phyloP scores from a whole-genome alignment of 2,113 vertebrate genomes.

The Xiphias gladius region DNA sequence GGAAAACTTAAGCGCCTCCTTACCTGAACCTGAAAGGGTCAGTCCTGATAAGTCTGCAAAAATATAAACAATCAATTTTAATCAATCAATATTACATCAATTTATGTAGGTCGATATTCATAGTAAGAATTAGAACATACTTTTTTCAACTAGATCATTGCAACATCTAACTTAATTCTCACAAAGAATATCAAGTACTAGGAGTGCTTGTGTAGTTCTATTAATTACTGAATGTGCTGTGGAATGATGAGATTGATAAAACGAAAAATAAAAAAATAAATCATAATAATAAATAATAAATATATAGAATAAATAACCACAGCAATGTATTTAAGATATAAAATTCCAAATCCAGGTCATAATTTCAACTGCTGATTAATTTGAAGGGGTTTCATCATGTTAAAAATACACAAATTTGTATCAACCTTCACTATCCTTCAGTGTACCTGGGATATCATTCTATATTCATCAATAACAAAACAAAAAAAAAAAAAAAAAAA shows the following conservation, averaged over 20 bases:
- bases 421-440: not conserved
- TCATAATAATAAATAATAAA: not conserved
- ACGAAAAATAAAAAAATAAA: not conserved
- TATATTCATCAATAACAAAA: not conserved
- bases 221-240: not conserved
- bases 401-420: not conserved
- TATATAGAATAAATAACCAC: not conserved
- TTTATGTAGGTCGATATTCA: not conserved
- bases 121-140: not conserved
- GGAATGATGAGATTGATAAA: not conserved
- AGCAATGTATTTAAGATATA: not conserved
- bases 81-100: too few species aligned
- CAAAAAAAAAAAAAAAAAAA: not conserved
- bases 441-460: not conserved
- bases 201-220: not conserved
- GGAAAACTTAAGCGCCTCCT: not conserved
- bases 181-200: not conserved
- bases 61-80: slow-evolving; percentile 34
- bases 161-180: not conserved
- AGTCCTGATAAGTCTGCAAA: slow-evolving; percentile 93
- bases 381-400: not conserved
- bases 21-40: slow-evolving; percentile 90
- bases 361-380: not conserved
- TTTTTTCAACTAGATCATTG: not conserved
- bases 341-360: not conserved